Evolutionary conservation across 2,888 invertebrate species (phyloP).

Genomic region (Macrosiphum euphorbiae): DNA sequence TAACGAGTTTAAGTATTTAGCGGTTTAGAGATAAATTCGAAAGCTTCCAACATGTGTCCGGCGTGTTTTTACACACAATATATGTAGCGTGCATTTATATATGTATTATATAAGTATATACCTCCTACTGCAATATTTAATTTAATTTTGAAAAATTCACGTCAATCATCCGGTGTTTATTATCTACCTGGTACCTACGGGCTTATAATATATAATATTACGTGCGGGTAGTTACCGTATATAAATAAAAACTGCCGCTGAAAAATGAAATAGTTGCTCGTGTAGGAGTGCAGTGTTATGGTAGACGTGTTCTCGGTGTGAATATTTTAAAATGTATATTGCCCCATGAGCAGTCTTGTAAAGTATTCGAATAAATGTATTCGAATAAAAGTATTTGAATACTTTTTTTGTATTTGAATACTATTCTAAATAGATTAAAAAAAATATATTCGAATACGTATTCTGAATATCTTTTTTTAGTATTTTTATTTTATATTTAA

Average conservation of each 20-base stretch:
- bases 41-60: conserved; percentile 25
- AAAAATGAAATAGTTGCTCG: conserved; percentile 17
- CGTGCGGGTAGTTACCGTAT: not conserved
- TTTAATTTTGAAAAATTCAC: conserved; percentile 25
- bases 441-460: not conserved
- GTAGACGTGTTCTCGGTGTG: not conserved
- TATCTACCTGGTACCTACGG: not conserved
- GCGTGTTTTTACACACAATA: not conserved
- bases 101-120: not conserved
- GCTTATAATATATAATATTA: not conserved
- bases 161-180: conserved; percentile 46
- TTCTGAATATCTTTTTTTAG: not conserved
- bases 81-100: not conserved
- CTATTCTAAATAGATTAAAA: too few species aligned
- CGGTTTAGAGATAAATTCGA: conserved; percentile 6
- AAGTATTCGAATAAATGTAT: not conserved
- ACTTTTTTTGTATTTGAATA: not conserved
- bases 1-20: conserved; percentile 32
- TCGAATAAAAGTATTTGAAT: not conserved
- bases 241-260: not conserved
- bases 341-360: not conserved
- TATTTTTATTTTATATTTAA: too few species aligned
- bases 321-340: conserved; percentile 15
- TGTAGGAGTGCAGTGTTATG: not conserved
- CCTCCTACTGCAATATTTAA: conserved; percentile 7